phyloP scores from a whole-genome alignment of 2,888 invertebrate genomes.

The Fissipunctia ypsillon region DNA sequence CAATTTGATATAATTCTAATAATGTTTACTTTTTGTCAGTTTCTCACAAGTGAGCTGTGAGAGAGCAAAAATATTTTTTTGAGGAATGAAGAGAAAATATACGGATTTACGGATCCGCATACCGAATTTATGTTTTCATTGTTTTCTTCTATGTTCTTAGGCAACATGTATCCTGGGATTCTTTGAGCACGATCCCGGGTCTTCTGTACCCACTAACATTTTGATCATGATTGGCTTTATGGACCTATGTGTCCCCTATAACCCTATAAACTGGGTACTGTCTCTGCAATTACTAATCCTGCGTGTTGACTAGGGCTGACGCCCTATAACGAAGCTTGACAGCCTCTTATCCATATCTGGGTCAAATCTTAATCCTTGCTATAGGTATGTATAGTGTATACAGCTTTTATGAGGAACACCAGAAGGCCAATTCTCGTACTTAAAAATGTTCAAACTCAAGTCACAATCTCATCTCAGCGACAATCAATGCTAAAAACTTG shows the following conservation, averaged over 20 bases:
- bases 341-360: neutral
- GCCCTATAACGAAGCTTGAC: neutral
- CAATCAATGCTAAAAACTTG: no score
- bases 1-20: constrained; percentile 3
- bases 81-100: no score
- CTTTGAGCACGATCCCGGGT: neutral
- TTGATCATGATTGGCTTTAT: neutral
- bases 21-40: neutral
- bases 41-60: constrained; percentile 5
- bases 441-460: no score
- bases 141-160: neutral
- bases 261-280: neutral
- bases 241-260: neutral
- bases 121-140: neutral
- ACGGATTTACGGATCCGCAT: neutral
- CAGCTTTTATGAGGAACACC: neutral
- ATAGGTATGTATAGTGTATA: no score
- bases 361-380: neutral
- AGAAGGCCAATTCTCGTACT: no score
- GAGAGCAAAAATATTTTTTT: neutral
- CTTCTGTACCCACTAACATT: neutral
- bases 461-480: no score
- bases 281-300: neutral
- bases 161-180: neutral
- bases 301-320: neutral